phyloP scores from a whole-genome alignment of 2,888 invertebrate genomes.

The Alcis repandata region DNA sequence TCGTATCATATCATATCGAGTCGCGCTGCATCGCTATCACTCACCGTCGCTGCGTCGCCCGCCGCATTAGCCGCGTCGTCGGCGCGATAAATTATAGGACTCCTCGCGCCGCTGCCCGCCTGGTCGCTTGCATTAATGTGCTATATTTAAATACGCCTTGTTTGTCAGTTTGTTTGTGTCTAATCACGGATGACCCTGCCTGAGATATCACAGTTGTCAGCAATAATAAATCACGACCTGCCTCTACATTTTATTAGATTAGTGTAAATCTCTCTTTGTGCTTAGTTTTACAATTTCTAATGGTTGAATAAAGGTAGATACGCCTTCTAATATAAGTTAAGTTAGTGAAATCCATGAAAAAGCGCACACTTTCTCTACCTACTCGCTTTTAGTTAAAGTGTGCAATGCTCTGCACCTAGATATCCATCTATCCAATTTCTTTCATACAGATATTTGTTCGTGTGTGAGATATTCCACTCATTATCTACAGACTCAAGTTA shows the following conservation, averaged over 20 bases:
- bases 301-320: no score
- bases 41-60: conserved; percentile 72
- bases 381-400: no score
- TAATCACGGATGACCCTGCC: conserved; percentile 30
- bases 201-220: conserved; percentile 22
- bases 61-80: conserved; percentile 83
- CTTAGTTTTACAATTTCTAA: not conserved
- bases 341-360: no score
- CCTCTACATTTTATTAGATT: not conserved
- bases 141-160: conserved; percentile 59
- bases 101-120: conserved; percentile 67
- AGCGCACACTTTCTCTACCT: no score
- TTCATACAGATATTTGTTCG: no score
- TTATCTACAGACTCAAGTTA: no score
- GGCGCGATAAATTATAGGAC: conserved; percentile 78
- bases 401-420: no score
- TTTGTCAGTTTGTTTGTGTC: conserved; percentile 31
- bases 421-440: no score
- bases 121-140: conserved; percentile 71
- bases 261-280: not conserved
- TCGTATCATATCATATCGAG: conserved; percentile 73
- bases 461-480: no score
- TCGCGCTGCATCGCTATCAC: conserved; percentile 78
- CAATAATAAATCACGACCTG: conserved; percentile 14
- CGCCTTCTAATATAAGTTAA: no score